Conservation (phyloP, 2,888 invertebrate genomes). For the Noctuana brunneofusca region DNA sequence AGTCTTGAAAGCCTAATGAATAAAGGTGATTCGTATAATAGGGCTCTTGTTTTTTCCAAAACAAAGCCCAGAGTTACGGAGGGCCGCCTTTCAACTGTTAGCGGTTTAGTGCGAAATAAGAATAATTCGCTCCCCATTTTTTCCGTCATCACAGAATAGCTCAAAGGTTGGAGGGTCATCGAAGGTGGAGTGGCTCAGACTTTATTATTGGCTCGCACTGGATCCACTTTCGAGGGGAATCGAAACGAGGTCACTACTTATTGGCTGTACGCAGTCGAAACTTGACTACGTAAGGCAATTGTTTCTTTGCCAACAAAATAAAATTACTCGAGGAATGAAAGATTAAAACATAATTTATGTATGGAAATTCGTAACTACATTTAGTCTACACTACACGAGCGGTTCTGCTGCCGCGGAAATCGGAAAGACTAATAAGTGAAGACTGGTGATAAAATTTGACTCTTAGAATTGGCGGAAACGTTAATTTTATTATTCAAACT, state of each 20-base stretch:
- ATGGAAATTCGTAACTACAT: too few relatives aligned
- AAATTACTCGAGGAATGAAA: not conserved
- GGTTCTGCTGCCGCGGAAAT: too few relatives aligned
- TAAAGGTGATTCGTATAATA: slow-evolving; percentile 61
- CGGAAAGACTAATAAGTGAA: too few relatives aligned
- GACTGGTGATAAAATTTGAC: too few relatives aligned
- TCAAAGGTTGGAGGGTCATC: slow-evolving; percentile 72
- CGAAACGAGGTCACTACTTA: slow-evolving; percentile 69
- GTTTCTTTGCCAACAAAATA: slow-evolving; percentile 7
- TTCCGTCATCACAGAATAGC: slow-evolving; percentile 67
- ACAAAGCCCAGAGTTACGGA: slow-evolving; percentile 54
- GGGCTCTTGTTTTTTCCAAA: slow-evolving; percentile 51
- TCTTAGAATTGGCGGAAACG: too few relatives aligned
- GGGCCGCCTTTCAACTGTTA: slow-evolving; percentile 55
- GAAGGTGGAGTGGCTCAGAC: slow-evolving; percentile 69
- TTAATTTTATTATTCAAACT: too few relatives aligned
- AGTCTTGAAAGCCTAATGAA: slow-evolving; percentile 54
- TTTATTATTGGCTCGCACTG: slow-evolving; percentile 77
- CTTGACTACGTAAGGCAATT: slow-evolving; percentile 14
- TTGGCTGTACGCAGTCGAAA: slow-evolving; percentile 32
- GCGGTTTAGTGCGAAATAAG: slow-evolving; percentile 62
- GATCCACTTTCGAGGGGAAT: slow-evolving; percentile 61
- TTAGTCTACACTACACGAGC: too few relatives aligned
- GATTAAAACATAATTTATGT: not conserved
- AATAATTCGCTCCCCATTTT: slow-evolving; percentile 73